Percentiles rank a stretch among this genome's conserved stretches.
phyloP scores from a whole-genome alignment of 2,888 invertebrate genomes.

The Cerastis rubricosa region DNA sequence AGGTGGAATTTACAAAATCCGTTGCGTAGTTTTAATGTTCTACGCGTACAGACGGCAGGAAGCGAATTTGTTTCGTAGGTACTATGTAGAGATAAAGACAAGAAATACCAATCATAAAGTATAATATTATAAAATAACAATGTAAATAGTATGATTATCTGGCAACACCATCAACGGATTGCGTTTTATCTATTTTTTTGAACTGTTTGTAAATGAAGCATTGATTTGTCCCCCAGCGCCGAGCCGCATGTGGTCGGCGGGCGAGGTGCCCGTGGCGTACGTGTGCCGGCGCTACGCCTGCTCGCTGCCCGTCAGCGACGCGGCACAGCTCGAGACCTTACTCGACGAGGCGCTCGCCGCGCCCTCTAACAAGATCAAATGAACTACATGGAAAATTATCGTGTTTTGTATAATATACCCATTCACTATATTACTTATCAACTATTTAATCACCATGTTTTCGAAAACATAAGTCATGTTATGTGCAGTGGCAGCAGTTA shows the following conservation, averaged over 20 bases:
- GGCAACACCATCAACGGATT: not conserved
- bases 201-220: not conserved
- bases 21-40: no score
- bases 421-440: conserved; percentile 52
- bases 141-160: no score
- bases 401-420: conserved; percentile 57
- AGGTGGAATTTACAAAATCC: no score
- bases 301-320: conserved; percentile 93
- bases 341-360: conserved; percentile 85
- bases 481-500: not conserved
- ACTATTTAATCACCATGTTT: conserved; percentile 37
- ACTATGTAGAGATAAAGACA: no score
- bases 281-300: conserved; percentile 95
- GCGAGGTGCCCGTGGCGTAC: conserved; percentile 93
- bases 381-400: conserved; percentile 42
- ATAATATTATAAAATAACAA: no score
- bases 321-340: conserved; percentile 91
- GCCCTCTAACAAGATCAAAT: conserved; percentile 60
- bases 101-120: no score
- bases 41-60: no score
- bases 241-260: conserved; percentile 88
- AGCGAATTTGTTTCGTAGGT: no score
- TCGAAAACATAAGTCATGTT: conserved; percentile 32
- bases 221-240: conserved; percentile 76
- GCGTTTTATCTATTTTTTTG: not conserved